Base-by-base conservation (phyloP, 92 coral and sea anemone species). In the Virgularia gustaviana region DNA sequence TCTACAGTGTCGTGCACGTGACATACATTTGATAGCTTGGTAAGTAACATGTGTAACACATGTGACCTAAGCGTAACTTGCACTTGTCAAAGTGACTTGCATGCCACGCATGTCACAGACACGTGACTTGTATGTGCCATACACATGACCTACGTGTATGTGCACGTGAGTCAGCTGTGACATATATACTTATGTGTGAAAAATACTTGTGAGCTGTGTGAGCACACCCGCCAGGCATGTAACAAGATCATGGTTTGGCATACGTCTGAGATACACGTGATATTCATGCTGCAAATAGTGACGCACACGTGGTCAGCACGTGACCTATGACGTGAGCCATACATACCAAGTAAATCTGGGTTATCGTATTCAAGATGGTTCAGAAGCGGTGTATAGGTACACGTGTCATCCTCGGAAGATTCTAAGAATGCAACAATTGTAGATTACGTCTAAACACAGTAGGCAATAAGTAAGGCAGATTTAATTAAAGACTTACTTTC, bases 401-500 rank as follows among this genome's bases (percentile, higher is more conserved):
- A 9, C 15, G 72, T 53, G 10, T 43, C 33, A 4, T 65, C 56
- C 15, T n/a, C n/a, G n/a, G n/a, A n/a, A n/a, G n/a, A n/a, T 39
- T 39, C 15, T 39, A 7, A 15, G 45, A 7, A 39, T 15, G 9
- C 45, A 39, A 7, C 15, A 39, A 39, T 39, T 39, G 45, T 7
- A 39, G 15, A 39, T 39, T 8, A 39, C 45, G 15, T 15, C 15
- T 39, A 15, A 39, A 39, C 45, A 15, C 9, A 8, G 15, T 7
- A 39, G 15, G 15, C 9, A 15, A 39, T 39, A 8, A 15, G 15
- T 39, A 39, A 7, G 9, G 15, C 8, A 39, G 45, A 39, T 22
- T 55, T 55, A 19, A n/a, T n/a, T n/a, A n/a, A n/a, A n/a, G 15
- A 65, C 72, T 24, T 65, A 65, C 72, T 65, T 7, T 65, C 72